phyloP scores from a whole-genome alignment of 2,888 invertebrate species.

The Scaptomyza caliginosa region DNA sequence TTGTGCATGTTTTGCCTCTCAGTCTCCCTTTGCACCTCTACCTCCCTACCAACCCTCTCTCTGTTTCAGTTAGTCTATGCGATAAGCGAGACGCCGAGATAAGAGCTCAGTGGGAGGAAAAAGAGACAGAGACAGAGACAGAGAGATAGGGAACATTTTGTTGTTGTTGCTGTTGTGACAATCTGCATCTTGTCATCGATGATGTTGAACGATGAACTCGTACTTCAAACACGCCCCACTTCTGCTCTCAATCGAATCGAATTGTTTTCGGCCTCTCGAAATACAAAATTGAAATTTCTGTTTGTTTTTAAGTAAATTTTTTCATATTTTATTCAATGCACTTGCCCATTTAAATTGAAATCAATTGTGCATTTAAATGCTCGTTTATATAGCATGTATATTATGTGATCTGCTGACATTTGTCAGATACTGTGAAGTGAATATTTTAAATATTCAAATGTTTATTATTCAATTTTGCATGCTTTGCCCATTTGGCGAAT shows the following conservation, averaged over 20 bases:
- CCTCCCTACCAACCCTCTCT: background rate
- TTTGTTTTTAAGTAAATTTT: background rate
- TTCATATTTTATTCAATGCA: background rate
- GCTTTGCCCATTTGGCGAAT: too few relatives aligned
- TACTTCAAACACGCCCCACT: background rate
- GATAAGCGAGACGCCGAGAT: conserved; percentile 32
- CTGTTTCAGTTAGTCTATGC: background rate
- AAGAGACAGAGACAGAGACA: background rate
- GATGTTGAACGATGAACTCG: conserved; percentile 17
- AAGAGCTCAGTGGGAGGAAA: background rate
- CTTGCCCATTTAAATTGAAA: background rate
- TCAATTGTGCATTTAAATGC: background rate
- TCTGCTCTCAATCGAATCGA: background rate
- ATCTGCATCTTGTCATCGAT: conserved; percentile 45
- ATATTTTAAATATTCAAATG: background rate
- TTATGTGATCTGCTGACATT: background rate
- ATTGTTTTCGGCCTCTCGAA: background rate
- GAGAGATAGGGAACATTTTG: background rate
- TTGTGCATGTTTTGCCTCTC: conserved; percentile 38
- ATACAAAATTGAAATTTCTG: background rate
- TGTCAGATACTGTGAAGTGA: background rate
- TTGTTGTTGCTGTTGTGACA: conserved; percentile 10
- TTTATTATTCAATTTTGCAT: background rate
- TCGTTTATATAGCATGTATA: background rate
- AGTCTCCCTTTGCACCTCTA: conserved; percentile 3